Conservation (phyloP, 1,140 invertebrate species). For the Olivierus martensii region DNA sequence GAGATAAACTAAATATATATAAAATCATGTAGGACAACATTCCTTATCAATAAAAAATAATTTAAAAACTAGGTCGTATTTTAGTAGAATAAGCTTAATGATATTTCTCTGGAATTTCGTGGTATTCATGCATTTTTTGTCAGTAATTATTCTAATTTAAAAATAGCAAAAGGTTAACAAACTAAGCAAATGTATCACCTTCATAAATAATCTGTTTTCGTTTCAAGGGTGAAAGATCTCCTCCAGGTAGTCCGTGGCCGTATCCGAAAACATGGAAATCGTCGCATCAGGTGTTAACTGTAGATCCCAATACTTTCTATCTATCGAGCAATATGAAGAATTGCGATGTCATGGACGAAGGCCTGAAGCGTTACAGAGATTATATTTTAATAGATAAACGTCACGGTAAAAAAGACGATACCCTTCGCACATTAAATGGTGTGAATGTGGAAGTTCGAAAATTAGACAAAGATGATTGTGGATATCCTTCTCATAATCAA, state of each 20-base stretch:
- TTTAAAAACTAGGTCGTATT: too few species aligned
- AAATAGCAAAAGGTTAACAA: too few species aligned
- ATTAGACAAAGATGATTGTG: neutral
- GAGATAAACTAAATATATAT: too few species aligned
- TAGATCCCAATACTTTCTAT: constrained; percentile 20
- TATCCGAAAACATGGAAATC: constrained; percentile 21
- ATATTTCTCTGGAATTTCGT: too few species aligned
- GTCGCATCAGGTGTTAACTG: constrained; percentile 8
- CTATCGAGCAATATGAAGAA: constrained; percentile 15
- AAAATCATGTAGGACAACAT: too few species aligned
- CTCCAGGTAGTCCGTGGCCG: constrained; percentile 26
- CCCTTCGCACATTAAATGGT: neutral
- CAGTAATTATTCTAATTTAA: too few species aligned
- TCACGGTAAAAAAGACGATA: constrained; percentile 18
- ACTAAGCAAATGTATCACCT: too few species aligned
- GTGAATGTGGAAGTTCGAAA: constrained; percentile 3
- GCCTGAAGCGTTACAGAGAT: constrained; percentile 25
- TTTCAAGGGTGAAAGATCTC: constrained; percentile 10
- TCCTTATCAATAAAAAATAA: too few species aligned
- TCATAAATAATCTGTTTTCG: too few species aligned
- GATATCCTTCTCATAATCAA: constrained; percentile 7
- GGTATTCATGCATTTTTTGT: too few species aligned
- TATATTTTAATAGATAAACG: constrained; percentile 13
- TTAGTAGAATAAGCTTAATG: too few species aligned
- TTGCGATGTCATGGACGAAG: constrained; percentile 43